These are phyloP conservation scores for Dicroscelio sp. DNA, from an alignment of 2,888 invertebrate species.

Conservation along the genomic window DNA sequence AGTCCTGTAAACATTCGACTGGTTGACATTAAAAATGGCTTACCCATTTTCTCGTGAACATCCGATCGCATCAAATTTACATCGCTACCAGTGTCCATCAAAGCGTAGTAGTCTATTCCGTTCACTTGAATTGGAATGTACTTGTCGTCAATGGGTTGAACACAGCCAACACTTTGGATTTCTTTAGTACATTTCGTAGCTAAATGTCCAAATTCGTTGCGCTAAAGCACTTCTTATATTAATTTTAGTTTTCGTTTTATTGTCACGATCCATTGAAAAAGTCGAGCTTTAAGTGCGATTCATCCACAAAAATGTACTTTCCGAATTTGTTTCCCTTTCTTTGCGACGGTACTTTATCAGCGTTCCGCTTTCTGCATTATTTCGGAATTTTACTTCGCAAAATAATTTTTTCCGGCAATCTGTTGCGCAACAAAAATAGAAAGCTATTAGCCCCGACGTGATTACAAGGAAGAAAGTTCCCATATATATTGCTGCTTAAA, in stretches of 20 bases:
- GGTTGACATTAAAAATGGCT: too few relatives aligned
- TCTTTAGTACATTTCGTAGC: too few relatives aligned
- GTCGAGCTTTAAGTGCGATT: constrained; percentile 22
- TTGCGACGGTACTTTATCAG: neutral
- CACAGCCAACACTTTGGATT: too few relatives aligned
- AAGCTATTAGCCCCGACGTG: constrained; percentile 86
- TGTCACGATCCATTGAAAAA: constrained; percentile 44
- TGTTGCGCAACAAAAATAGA: constrained; percentile 74
- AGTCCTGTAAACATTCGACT: too few relatives aligned
- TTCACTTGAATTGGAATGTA: too few relatives aligned
- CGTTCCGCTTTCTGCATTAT: neutral
- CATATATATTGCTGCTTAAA: constrained; percentile 91
- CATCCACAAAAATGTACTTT: constrained; percentile 23
- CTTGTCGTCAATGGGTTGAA: too few relatives aligned
- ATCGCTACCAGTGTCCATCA: too few relatives aligned
- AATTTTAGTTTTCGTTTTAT: constrained; percentile 56
- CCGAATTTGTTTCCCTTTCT: constrained; percentile 6
- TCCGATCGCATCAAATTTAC: too few relatives aligned
- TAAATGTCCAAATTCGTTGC: too few relatives aligned
- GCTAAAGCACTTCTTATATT: constrained; percentile 56
- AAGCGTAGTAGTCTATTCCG: too few relatives aligned
- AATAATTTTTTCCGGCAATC: constrained; percentile 44
- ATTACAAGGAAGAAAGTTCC: constrained; percentile 88
- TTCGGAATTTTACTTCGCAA: constrained; percentile 25
- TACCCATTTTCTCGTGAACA: too few relatives aligned